Percentiles rank a stretch among this genome's conserved stretches.
These are phyloP conservation scores for Oscheius sp. DNA, from an alignment of 1,140 invertebrate genomes.

Conservation along the genomic window DNA sequence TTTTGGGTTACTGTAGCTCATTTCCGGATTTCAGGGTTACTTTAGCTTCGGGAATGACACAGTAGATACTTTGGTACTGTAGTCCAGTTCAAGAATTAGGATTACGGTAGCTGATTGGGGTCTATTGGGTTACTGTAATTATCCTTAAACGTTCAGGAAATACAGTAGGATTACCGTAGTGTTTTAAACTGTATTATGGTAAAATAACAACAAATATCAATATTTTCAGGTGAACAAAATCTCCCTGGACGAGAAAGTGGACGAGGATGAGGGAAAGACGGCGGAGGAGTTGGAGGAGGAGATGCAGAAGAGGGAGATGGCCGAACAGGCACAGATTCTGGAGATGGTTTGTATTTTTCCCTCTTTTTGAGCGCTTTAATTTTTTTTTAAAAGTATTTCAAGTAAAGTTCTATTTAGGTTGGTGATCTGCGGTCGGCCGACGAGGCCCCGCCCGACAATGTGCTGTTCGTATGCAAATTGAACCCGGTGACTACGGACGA, in stretches of 20 bases:
- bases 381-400: too few relatives aligned
- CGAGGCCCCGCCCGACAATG: slow-evolving; percentile 95
- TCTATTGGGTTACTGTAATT: too few relatives aligned
- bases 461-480: slow-evolving; percentile 98
- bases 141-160: too few relatives aligned
- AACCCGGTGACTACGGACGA: slow-evolving; percentile 98
- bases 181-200: too few relatives aligned
- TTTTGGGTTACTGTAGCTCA: too few relatives aligned
- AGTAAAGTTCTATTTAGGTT: slow-evolving; percentile 62
- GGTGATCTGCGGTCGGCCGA: slow-evolving; percentile 95
- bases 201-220: slow-evolving; percentile 24
- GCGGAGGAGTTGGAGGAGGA: slow-evolving; percentile 81
- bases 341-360: slow-evolving; percentile 73
- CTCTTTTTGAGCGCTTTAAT: background rate
- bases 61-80: too few relatives aligned
- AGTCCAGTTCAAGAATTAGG: too few relatives aligned
- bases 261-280: slow-evolving; percentile 81
- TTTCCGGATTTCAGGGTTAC: too few relatives aligned
- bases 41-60: too few relatives aligned
- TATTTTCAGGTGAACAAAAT: slow-evolving; percentile 76
- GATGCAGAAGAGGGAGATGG: slow-evolving; percentile 84
- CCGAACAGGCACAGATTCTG: slow-evolving; percentile 90
- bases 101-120: too few relatives aligned
- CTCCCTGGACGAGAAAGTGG: slow-evolving; percentile 87
- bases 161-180: too few relatives aligned